phyloP scores from a whole-genome alignment of 2,888 invertebrate genomes.

The Crossocerus cetratus region DNA sequence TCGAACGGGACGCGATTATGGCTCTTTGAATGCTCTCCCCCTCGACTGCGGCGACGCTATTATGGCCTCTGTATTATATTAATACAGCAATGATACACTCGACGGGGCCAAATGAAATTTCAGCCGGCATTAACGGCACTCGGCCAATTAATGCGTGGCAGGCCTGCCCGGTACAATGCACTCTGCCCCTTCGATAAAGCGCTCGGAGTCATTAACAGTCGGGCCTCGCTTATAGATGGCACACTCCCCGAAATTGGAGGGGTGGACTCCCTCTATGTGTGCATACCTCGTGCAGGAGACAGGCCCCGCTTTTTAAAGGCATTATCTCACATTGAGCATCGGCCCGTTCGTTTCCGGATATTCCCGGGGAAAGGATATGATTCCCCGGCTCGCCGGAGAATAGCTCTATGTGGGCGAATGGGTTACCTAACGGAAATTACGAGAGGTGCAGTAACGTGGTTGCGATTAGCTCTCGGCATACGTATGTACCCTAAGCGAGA shows the following conservation, averaged over 20 bases:
- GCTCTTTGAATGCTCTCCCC: neutral
- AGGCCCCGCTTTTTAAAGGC: neutral
- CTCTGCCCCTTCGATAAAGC: neutral
- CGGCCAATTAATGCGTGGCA: neutral
- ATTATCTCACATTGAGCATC: neutral
- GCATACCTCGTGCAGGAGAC: too few species aligned
- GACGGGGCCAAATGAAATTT: constrained; percentile 28
- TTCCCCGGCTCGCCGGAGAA: constrained; percentile 20
- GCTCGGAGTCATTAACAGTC: neutral
- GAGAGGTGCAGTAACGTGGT: constrained; percentile 36
- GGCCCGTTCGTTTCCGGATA: neutral
- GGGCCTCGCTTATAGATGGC: neutral
- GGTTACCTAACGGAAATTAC: constrained; percentile 50
- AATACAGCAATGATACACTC: constrained; percentile 23
- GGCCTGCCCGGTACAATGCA: constrained; percentile 4
- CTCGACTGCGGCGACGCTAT: neutral
- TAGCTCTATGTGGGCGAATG: constrained; percentile 44
- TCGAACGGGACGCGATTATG: constrained; percentile 29
- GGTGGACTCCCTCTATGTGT: too few species aligned
- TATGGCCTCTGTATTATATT: constrained; percentile 2
- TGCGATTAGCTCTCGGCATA: constrained; percentile 37
- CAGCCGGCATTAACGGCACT: constrained; percentile 7
- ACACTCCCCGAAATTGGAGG: neutral
- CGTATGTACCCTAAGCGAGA: constrained; percentile 20
- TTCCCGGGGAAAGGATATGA: constrained; percentile 7